Evolutionary conservation across 2,113 vertebrate genomes (phyloP).

Genomic region (Pristiophorus japonicus): DNA sequence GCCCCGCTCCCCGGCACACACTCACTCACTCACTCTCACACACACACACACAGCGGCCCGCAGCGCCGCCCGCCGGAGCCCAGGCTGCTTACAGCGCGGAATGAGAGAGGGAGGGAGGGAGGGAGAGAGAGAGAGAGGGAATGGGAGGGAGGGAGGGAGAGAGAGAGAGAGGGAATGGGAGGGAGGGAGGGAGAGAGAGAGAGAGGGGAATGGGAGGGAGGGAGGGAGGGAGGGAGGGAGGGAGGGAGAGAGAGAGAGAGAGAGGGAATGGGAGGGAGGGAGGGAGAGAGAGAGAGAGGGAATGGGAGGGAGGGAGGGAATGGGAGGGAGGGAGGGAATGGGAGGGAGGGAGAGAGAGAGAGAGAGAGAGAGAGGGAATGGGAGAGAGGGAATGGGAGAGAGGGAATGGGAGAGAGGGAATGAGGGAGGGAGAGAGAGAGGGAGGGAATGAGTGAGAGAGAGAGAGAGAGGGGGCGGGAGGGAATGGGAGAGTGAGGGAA

Average conservation of each 20-base stretch:
- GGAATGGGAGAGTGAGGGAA: too few relatives aligned
- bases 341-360: too few relatives aligned
- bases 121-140: too few relatives aligned
- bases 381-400: background rate
- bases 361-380: background rate
- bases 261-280: background rate
- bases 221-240: too few relatives aligned
- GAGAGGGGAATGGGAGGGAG: background rate
- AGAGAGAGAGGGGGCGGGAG: background rate
- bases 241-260: background rate
- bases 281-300: background rate
- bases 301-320: background rate
- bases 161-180: too few relatives aligned
- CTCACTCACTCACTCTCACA: too few relatives aligned
- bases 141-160: too few relatives aligned
- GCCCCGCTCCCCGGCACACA: constrained; percentile 38
- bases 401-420: background rate
- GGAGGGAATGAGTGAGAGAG: background rate
- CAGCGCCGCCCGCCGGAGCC: constrained; percentile 36
- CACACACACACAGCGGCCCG: too few relatives aligned
- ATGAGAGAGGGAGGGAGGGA: too few relatives aligned
- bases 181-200: background rate
- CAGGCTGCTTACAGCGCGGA: background rate
- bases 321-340: background rate
- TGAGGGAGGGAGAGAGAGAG: too few relatives aligned